Percentiles rank a stretch among this genome's conserved stretches.
Conservation (phyloP, 2,888 invertebrate genomes). For the Xanthia togata region DNA sequence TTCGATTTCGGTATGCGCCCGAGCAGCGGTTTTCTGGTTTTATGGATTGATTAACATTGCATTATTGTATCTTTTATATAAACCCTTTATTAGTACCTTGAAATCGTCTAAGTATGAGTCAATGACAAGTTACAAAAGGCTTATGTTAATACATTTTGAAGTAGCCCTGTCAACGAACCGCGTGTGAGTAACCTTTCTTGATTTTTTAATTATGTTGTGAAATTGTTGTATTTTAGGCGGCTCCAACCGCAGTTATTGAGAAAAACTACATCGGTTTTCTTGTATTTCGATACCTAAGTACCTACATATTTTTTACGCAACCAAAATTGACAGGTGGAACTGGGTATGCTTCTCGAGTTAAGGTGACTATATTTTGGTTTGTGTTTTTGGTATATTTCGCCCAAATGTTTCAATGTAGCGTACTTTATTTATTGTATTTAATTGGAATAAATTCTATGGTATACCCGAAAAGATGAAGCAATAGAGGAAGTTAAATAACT, state of each 20-base stretch:
- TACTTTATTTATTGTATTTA: background rate
- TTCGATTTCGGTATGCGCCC: constrained; percentile 57
- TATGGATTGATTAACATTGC: constrained; percentile 48
- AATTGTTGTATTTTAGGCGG: background rate
- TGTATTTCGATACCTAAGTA: background rate
- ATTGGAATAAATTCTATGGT: background rate
- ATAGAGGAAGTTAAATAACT: background rate
- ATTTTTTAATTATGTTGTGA: constrained; percentile 30
- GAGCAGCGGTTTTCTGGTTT: constrained; percentile 59
- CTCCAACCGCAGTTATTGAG: constrained; percentile 1
- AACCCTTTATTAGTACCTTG: constrained; percentile 9
- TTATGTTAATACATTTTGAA: background rate
- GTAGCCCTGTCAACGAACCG: constrained; percentile 13
- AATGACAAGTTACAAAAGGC: background rate
- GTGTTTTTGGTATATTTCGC: background rate
- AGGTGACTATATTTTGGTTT: background rate
- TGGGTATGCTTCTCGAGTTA: background rate
- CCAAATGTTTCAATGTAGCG: background rate
- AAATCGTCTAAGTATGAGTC: background rate
- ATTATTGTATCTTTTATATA: constrained; percentile 43
- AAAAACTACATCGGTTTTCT: constrained; percentile 35
- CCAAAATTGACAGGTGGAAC: background rate
- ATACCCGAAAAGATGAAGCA: background rate
- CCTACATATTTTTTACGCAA: constrained; percentile 14
- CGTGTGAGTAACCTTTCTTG: constrained; percentile 41